phyloP scores from a whole-genome alignment of 1,140 invertebrate genomes.

The Tribolium madens region DNA sequence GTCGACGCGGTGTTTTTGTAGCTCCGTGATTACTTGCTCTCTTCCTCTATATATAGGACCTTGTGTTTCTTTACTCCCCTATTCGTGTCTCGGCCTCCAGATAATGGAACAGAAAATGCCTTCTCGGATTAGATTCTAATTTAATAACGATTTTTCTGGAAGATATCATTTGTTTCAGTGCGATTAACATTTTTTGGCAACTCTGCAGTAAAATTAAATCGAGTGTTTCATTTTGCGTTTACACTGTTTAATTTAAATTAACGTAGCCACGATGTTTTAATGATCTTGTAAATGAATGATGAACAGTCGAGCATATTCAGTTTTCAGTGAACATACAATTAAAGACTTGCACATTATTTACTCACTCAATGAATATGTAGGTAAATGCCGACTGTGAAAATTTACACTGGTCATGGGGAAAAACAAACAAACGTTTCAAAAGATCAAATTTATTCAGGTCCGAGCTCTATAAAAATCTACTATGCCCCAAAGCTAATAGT shows the following conservation, averaged over 20 bases:
- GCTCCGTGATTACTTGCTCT: slow-evolving; percentile 29
- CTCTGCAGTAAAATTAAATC: neutral
- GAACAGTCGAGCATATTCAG: slow-evolving; percentile 10
- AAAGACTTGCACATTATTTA: slow-evolving; percentile 32
- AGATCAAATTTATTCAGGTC: neutral
- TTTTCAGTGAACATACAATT: slow-evolving; percentile 29
- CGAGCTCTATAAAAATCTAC: neutral
- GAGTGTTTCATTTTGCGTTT: slow-evolving; percentile 11
- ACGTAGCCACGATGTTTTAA: slow-evolving; percentile 19
- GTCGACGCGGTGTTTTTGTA: slow-evolving; percentile 33
- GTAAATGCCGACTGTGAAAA: slow-evolving; percentile 11
- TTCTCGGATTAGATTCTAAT: slow-evolving; percentile 25
- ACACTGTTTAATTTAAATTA: slow-evolving; percentile 34
- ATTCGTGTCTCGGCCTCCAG: slow-evolving; percentile 1
- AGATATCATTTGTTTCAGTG: neutral
- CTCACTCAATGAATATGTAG: slow-evolving; percentile 23
- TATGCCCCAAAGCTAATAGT: neutral
- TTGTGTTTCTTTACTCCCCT: slow-evolving; percentile 8
- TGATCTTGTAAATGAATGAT: slow-evolving; percentile 30
- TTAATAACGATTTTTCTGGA: slow-evolving; percentile 12
- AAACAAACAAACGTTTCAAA: neutral
- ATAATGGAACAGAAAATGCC: slow-evolving; percentile 23
- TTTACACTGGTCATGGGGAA: slow-evolving; percentile 2
- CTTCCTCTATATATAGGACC: slow-evolving; percentile 22
- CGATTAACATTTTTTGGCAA: neutral